phyloP scores from a whole-genome alignment of 2,888 invertebrate species.

The Tachina grossa region DNA sequence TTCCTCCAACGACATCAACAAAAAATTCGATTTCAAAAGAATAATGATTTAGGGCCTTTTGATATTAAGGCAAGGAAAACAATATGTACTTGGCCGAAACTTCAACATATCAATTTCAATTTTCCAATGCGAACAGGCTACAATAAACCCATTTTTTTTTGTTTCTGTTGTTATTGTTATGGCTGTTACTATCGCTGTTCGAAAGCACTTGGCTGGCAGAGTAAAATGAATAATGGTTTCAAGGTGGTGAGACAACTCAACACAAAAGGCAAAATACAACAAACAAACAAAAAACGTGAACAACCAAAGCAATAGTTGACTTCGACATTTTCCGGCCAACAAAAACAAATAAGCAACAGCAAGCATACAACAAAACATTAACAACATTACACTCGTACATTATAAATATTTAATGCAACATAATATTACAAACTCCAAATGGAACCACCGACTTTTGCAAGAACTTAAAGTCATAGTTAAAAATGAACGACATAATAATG shows the following conservation, averaged over 20 bases:
- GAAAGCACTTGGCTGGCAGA: constrained; percentile 59
- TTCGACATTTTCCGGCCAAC: constrained; percentile 17
- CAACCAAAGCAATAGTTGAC: constrained; percentile 40
- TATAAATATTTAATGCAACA: not conserved
- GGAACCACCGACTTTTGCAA: constrained; percentile 10
- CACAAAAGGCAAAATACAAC: constrained; percentile 25
- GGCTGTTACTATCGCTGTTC: constrained; percentile 40
- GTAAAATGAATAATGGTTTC: constrained; percentile 70
- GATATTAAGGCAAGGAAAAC: not conserved
- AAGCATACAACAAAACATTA: constrained; percentile 7
- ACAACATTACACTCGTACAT: constrained; percentile 11
- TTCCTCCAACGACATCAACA: too few relatives aligned
- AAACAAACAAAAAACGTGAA: constrained; percentile 42
- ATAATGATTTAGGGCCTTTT: not conserved
- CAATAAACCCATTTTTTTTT: constrained; percentile 24
- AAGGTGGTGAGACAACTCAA: constrained; percentile 71
- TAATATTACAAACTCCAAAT: constrained; percentile 16
- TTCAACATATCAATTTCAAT: constrained; percentile 71
- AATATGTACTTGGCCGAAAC: constrained; percentile 35
- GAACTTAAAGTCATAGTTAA: constrained; percentile 48
- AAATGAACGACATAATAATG: constrained; percentile 60
- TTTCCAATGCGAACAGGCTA: constrained; percentile 42
- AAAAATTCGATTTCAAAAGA: not conserved
- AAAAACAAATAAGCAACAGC: constrained; percentile 10
- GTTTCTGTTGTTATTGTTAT: constrained; percentile 20